A percentile compares a stretch with the other conserved stretches of the same genome.
Evolutionary conservation across 2,113 vertebrate genomes (phyloP).

Genomic region (Morone saxatilis): DNA sequence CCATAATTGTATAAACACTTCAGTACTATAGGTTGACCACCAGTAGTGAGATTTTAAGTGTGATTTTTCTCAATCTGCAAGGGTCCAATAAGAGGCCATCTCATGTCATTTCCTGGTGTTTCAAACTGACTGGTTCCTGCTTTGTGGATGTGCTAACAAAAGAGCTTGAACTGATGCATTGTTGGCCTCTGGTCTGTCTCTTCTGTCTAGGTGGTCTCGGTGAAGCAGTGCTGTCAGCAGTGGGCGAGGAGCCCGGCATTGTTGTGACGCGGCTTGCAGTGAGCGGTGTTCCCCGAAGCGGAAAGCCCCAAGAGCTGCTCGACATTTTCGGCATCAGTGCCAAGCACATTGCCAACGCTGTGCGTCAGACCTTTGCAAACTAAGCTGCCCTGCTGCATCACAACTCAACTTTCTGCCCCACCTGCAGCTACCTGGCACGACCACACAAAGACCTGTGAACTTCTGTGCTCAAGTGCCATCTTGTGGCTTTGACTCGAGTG

Average conservation of each 20-base stretch:
- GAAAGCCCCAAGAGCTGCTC: conserved; percentile 87
- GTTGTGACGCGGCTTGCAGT: conserved; percentile 87
- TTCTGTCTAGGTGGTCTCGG: conserved; percentile 87
- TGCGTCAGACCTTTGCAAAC: conserved; percentile 84
- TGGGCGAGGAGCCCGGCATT: conserved; percentile 86
- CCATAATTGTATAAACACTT: neutral
- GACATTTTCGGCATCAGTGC: conserved; percentile 89
- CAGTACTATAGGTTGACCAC: neutral
- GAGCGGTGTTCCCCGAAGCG: conserved; percentile 84
- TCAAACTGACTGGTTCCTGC: neutral
- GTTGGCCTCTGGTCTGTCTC: neutral
- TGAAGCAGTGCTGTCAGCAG: conserved; percentile 87
- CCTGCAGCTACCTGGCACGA: conserved; percentile 2
- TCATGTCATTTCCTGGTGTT: neutral
- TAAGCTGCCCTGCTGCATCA: conserved; percentile 50
- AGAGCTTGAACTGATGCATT: neutral
- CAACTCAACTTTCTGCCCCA: neutral
- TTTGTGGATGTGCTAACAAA: neutral
- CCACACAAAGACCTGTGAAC: neutral
- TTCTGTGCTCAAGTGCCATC: neutral
- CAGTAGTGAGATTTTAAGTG: neutral
- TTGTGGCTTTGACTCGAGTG: conserved; percentile 10
- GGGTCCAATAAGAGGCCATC: neutral
- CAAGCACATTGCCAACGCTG: conserved; percentile 84
- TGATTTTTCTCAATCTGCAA: neutral